These are phyloP conservation scores for Aphelinus certus DNA, from an alignment of 1,140 invertebrate species.

Conservation along the genomic window DNA sequence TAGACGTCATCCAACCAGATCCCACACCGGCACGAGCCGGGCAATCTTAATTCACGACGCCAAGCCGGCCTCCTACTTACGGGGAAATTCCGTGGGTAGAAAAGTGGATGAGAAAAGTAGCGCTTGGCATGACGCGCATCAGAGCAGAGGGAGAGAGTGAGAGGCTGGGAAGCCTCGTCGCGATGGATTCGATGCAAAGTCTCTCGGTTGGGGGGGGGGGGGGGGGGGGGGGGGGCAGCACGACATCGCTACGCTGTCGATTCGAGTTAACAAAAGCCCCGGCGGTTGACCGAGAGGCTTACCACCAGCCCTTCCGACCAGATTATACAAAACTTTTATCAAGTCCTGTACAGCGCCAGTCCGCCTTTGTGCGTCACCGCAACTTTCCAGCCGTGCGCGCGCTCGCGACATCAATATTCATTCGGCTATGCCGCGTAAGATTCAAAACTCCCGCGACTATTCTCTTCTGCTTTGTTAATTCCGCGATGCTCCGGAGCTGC, in stretches of 20 bases:
- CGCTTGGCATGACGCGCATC: not conserved
- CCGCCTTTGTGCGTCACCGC: not conserved
- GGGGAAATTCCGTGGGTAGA: too few relatives aligned
- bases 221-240: not conserved
- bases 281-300: conserved; percentile 24
- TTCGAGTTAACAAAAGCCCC: conserved; percentile 35
- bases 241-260: conserved; percentile 14
- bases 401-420: conserved; percentile 28
- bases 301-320: conserved; percentile 9
- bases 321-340: conserved; percentile 35
- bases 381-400: conserved; percentile 1
- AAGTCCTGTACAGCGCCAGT: conserved; percentile 5
- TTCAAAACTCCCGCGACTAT: too few relatives aligned
- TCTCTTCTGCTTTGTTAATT: too few relatives aligned
- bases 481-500: too few relatives aligned
- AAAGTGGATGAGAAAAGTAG: conserved; percentile 6
- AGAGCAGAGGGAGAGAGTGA: not conserved
- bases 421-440: not conserved
- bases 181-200: conserved; percentile 29
- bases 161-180: too few relatives aligned
- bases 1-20: too few relatives aligned
- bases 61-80: too few relatives aligned
- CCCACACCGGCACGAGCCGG: too few relatives aligned
- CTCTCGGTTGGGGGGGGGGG: not conserved
- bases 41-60: too few relatives aligned